Percentiles rank a stretch among this genome's conserved stretches.
These are phyloP conservation scores for Psophia crepitans DNA, from an alignment of 2,113 vertebrate species.

Conservation along the genomic window DNA sequence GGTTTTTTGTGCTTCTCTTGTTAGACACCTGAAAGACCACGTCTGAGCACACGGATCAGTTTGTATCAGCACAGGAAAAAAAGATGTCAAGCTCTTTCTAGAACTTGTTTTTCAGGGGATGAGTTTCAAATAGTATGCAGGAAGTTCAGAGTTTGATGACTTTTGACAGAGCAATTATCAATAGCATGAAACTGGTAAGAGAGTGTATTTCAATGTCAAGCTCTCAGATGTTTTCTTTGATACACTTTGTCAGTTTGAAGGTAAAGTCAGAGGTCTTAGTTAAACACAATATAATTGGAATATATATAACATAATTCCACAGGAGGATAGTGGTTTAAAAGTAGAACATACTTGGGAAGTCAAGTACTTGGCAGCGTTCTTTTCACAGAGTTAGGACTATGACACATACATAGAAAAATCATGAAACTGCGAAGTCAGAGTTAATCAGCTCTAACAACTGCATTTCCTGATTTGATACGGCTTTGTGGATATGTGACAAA, in stretches of 20 bases:
- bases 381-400: not conserved
- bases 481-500: conserved; percentile 2
- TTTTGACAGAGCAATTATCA: not conserved
- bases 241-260: not conserved
- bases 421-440: not conserved
- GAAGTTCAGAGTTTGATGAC: not conserved
- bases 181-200: not conserved
- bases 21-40: not conserved
- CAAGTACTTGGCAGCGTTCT: not conserved
- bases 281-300: not conserved
- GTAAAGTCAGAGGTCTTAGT: not conserved
- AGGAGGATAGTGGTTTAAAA: not conserved
- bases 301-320: not conserved
- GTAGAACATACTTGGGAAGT: not conserved
- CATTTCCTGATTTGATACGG: not conserved
- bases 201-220: not conserved
- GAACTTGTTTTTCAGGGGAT: not conserved
- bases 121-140: not conserved
- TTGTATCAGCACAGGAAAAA: not conserved
- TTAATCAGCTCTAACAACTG: not conserved
- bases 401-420: not conserved
- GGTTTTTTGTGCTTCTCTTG: not conserved
- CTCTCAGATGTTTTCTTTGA: not conserved
- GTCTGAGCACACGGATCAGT: not conserved
- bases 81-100: not conserved